Evolutionary conservation across 2,797 vertebrate species (phyloP), one percentile per base, ranked within the genome.

Genomic region (Poecilia picta): DNA sequence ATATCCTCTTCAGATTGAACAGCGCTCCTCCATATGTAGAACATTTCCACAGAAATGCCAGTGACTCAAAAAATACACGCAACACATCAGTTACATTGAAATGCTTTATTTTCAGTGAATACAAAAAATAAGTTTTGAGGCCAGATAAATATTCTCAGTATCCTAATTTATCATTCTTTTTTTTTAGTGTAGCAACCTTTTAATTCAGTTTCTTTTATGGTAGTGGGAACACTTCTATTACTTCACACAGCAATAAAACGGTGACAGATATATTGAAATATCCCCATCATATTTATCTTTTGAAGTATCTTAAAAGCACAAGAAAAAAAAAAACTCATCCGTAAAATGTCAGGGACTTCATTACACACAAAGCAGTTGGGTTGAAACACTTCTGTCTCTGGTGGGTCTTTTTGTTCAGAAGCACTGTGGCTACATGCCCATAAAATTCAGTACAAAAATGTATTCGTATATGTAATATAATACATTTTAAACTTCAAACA

Each of bases 51-150:
- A 49, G 1, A 18, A 15, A 49, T 1, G 11, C 36, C 39, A 13
- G 23, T 13, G 39, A 71, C 15, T 36, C 36, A 59, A 15, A 78
- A 25, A 62, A 62, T 39, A 75, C 39, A 18, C 13, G 10, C 78
- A 79, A 46, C 8, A 41, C 36, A 3, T 25, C 1, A 75, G 33
- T 84, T 93, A 92, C 87, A 93, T 90, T 87, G 90, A 92, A 95
- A 94, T 85, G 83, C 87, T 95, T 95, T 96, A 95, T 92, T 95
- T 93, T 94, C 84, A 92, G 83, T 92, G 87, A 93, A 94, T 95
- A 95, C 93, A 95, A 95, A 95, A 95, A 95, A 91, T 92, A 89
- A 2, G 77, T 90, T 93, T 94, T 55, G 88, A 90, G 89, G 93
- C 86, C 91, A 91, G 93, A 94, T 95, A 95, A 94, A 94, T 94